Evolutionary conservation across 2,797 vertebrate genomes (phyloP), one percentile per base, ranked within the genome.

Genomic region (Myotis daubentonii): DNA sequence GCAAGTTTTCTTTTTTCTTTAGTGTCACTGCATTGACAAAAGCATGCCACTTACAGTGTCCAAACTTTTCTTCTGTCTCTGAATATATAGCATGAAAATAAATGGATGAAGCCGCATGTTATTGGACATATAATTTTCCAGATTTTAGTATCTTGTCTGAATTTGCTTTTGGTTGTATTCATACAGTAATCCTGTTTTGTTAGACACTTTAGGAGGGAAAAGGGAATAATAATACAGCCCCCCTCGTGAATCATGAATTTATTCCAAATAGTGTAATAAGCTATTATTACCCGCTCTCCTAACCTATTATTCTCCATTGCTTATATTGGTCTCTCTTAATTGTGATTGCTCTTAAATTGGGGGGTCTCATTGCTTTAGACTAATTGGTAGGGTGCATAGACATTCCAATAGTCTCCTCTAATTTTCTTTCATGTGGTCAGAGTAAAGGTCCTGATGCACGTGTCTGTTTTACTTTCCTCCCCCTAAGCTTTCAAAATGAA

Each of bases 401-500:
- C 49, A 60, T 74, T 94, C 3, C 19, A 68, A 1, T 72, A 79
- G 22, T 86, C 9, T 41, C 51, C 13, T 89, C 25, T 93, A 15
- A 20, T 88, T 44, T 91, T 25, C 16, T 94, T 90, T 91, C 33
- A 51, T 62, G 11, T 74, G n/a, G 2, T 60, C 55, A 60, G 16
- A 93, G 28, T 66, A 94, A 25, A 90, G 51, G 84, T 95, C 19
- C 30, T 90, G 55, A 76, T 22, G 6, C 16, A 55, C 20, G 38
- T 28, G 8, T 87, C 44, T 92, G 17, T 41, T 90, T 94, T 92
- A 86, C 72, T 93, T 81, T 78, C 30, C 22, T 85, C 13, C 8
- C 71, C n/a, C 70, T 85, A 30, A 87, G 51, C 47, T 85, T 96
- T 93, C 33, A 95, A 70, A 91, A 87, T 89, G 28, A 94, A 85